Percentiles rank a stretch among this genome's conserved stretches.
These are phyloP conservation scores for Epinephelus coioides DNA, from an alignment of 2,797 vertebrate species.

Conservation along the genomic window DNA sequence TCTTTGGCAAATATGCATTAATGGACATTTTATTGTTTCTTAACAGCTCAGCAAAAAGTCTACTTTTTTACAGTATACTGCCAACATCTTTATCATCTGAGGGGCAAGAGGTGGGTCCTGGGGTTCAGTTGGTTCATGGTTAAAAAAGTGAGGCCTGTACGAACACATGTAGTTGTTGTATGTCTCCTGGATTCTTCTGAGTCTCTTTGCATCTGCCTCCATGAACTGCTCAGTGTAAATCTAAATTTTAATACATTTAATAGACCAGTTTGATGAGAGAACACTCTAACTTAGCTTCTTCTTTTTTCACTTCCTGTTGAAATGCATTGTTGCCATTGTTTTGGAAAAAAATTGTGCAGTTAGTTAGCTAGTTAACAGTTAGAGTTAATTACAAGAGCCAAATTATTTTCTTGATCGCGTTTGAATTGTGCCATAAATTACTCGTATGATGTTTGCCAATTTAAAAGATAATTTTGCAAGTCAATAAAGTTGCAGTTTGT, in stretches of 20 bases:
- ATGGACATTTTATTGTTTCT: constrained; percentile 2
- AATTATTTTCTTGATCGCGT: no score
- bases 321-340: neutral
- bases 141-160: constrained; percentile 34
- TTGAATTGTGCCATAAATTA: no score
- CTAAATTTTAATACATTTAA: constrained; percentile 32
- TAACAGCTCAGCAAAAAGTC: constrained; percentile 6
- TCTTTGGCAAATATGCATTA: neutral
- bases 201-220: constrained; percentile 9
- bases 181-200: constrained; percentile 33
- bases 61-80: neutral
- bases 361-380: no score
- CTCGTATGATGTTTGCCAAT: no score
- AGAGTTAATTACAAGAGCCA: no score
- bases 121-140: constrained; percentile 3
- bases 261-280: constrained; percentile 1
- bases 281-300: neutral
- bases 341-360: no score
- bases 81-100: constrained; percentile 39
- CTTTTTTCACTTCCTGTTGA: neutral
- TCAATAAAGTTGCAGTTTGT: no score
- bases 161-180: constrained; percentile 31
- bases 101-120: constrained; percentile 20
- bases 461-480: no score
- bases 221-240: constrained; percentile 16